phyloP scores from a whole-genome alignment of 1,140 invertebrate genomes.

The Marisa cornuarietis region DNA sequence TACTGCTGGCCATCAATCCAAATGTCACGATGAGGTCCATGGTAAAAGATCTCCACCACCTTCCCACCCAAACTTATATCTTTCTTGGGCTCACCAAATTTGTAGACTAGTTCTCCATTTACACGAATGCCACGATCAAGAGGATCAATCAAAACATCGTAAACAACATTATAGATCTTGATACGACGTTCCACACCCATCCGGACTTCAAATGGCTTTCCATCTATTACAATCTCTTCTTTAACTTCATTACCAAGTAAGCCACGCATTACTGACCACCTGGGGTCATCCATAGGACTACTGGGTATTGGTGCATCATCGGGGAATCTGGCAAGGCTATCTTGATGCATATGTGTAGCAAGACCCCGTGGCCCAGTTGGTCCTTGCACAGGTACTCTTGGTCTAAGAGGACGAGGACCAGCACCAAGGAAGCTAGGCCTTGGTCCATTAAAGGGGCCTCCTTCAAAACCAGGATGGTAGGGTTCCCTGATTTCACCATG shows the following conservation, averaged over 20 bases:
- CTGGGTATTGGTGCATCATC: slow-evolving; percentile 5
- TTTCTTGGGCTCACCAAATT: slow-evolving; percentile 59
- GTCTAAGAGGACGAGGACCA: slow-evolving; percentile 7
- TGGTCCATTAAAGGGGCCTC: slow-evolving; percentile 3
- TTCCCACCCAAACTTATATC: slow-evolving; percentile 45
- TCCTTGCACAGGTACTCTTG: slow-evolving; percentile 1
- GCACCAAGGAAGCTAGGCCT: not conserved
- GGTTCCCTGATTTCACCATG: slow-evolving; percentile 2
- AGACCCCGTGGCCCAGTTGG: not conserved
- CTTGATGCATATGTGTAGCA: not conserved
- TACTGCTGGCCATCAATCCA: slow-evolving; percentile 62
- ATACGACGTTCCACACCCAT: slow-evolving; percentile 49
- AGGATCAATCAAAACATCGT: slow-evolving; percentile 51
- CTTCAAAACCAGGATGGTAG: slow-evolving; percentile 11
- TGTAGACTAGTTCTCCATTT: slow-evolving; percentile 51
- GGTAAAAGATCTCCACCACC: slow-evolving; percentile 53
- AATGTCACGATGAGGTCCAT: slow-evolving; percentile 51
- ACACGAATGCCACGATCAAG: slow-evolving; percentile 49
- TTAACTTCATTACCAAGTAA: slow-evolving; percentile 31
- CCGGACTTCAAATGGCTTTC: slow-evolving; percentile 52
- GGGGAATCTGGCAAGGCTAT: not conserved
- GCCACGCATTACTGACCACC: slow-evolving; percentile 36
- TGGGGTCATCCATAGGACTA: slow-evolving; percentile 34
- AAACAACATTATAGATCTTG: slow-evolving; percentile 28
- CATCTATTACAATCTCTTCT: slow-evolving; percentile 61